These are phyloP conservation scores for Kryptopterus vitreolus DNA, from an alignment of 2,797 vertebrate species.

Conservation along the genomic window DNA sequence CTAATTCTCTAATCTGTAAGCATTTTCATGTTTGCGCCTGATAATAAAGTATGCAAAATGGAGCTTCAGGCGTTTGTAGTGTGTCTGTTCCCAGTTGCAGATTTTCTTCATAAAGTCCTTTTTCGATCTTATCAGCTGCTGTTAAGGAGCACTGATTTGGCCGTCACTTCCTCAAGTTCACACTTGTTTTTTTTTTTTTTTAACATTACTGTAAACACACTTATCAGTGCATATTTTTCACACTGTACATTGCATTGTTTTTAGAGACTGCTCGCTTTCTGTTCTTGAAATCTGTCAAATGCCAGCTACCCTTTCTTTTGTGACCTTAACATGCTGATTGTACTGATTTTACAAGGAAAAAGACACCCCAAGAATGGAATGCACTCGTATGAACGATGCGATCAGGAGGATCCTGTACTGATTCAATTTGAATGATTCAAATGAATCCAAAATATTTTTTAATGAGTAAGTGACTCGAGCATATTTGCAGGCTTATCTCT, in stretches of 20 bases:
- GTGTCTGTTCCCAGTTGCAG: background rate
- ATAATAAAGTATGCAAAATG: background rate
- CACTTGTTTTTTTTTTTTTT: slow-evolving; percentile 24
- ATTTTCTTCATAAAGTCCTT: slow-evolving; percentile 14
- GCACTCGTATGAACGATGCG: background rate
- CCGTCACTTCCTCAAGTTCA: slow-evolving; percentile 15
- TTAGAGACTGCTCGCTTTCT: background rate
- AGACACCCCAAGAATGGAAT: background rate
- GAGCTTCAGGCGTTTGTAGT: background rate
- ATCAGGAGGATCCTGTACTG: too few species aligned
- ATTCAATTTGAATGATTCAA: too few species aligned
- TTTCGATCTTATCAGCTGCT: slow-evolving; percentile 10
- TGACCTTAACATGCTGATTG: background rate
- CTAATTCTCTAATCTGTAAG: background rate
- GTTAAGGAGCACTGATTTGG: too few species aligned
- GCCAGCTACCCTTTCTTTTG: background rate
- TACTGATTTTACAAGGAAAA: background rate
- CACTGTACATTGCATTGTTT: slow-evolving; percentile 10
- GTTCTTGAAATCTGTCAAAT: background rate
- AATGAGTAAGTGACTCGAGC: too few species aligned
- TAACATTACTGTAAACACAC: slow-evolving; percentile 30
- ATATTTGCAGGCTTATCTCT: too few species aligned
- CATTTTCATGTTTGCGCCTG: background rate
- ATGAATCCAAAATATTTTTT: too few species aligned
- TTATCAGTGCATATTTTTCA: background rate